phyloP scores from a whole-genome alignment of 2,797 vertebrate genomes.

The Trachops cirrhosus region DNA sequence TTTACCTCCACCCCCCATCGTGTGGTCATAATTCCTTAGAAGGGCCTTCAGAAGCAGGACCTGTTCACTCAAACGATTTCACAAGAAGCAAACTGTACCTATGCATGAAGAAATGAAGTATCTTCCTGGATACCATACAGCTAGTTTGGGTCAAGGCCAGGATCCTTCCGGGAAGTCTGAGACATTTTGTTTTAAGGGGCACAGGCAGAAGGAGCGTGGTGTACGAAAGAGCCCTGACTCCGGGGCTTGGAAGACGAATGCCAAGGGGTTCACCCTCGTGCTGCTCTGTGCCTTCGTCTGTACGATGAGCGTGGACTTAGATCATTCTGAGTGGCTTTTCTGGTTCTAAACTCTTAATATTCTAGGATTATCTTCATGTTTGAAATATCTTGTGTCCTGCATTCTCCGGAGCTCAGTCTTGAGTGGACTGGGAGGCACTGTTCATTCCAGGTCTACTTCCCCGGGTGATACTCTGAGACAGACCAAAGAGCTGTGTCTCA shows the following conservation, averaged over 20 bases:
- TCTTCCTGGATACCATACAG: background rate
- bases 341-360: background rate
- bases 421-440: background rate
- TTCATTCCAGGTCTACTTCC: background rate
- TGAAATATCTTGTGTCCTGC: background rate
- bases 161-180: background rate
- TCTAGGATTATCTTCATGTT: background rate
- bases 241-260: background rate
- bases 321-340: background rate
- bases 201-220: background rate
- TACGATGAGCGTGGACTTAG: background rate
- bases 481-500: background rate
- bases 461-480: background rate
- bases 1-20: background rate
- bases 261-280: background rate
- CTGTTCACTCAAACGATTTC: background rate
- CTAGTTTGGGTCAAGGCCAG: background rate
- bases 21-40: background rate
- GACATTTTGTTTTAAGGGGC: slow-evolving; percentile 4
- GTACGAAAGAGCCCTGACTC: background rate
- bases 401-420: background rate
- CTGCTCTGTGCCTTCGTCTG: background rate
- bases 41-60: background rate
- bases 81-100: background rate
- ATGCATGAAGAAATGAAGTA: background rate